Evolutionary conservation across 2,113 vertebrate genomes (phyloP), one percentile per base, ranked within the genome.

Genomic region (Oreochromis niloticus): DNA sequence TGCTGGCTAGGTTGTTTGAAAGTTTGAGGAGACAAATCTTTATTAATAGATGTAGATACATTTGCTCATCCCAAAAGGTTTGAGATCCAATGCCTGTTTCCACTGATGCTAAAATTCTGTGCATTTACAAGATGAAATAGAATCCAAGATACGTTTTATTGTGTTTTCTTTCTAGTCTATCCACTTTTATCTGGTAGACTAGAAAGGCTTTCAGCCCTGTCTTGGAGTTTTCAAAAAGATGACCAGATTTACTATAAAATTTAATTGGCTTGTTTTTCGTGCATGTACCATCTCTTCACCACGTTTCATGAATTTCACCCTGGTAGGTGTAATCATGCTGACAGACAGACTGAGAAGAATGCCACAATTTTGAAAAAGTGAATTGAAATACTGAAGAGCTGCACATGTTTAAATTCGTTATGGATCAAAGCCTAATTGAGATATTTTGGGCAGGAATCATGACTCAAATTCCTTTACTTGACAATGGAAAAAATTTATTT

Each of bases 401-500:
- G 13, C 36, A 81, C 16, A 1, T 19, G 52, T 41, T 41, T 57
- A 39, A 41, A 24, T 81, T 41, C 5, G 4, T 41, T 57, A 57
- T n/a, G 13, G n/a, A 39, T 54, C 16, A 81, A 32, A 19, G 27
- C 43, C 27, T 12, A 50, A 78, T 32, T 50, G 27, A 32, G 43
- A n/a, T 30, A 50, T 32, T 78, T 48, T 78, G 17, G 71, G 7
- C 68, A 30, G 6, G 4, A 17, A 73, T 46, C 0, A 16, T 73
- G 68, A 43, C 39, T 43, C 66, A 24, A 71, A 43, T 71, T 43
- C n/a, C n/a, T 71, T 43, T 43, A 71, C 12, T 43, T 43, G 12
- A 71, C n/a, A 46, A 46, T 27, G 36, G 22, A 27, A 27, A 73
- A 46, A 7, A 0, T 27, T 0, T 9, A 27, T 27, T 16, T 46